These are phyloP conservation scores for Galaxea fascicularis DNA, from an alignment of 92 coral and sea anemone genomes.

Conservation along the genomic window DNA sequence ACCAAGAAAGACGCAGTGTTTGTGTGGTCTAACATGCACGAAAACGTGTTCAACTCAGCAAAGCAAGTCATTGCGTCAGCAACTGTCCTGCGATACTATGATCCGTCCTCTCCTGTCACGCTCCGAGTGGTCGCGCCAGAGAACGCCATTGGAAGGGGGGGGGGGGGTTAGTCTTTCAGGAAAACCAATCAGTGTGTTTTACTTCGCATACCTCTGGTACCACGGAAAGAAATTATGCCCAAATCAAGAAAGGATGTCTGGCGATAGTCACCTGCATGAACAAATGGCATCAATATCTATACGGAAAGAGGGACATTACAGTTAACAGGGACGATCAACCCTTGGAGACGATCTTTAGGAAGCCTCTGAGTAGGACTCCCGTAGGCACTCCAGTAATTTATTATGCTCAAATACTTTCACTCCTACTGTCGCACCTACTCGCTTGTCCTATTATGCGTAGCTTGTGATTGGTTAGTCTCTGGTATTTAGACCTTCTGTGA, in stretches of 20 bases:
- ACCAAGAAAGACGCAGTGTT: constrained; percentile 52
- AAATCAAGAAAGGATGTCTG: constrained; percentile 33
- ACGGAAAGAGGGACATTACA: too few relatives aligned
- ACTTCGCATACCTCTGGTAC: constrained; percentile 32
- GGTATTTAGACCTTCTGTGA: too few relatives aligned
- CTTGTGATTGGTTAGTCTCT: too few relatives aligned
- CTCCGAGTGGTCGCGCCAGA: constrained; percentile 50
- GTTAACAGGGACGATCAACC: too few relatives aligned
- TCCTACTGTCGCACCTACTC: too few relatives aligned
- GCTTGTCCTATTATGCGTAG: too few relatives aligned
- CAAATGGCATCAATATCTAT: constrained; percentile 50
- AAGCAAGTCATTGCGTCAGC: constrained; percentile 22
- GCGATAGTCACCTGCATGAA: constrained; percentile 50
- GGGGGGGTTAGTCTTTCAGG: constrained; percentile 16
- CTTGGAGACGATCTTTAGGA: too few relatives aligned
- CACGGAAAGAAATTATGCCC: constrained; percentile 29
- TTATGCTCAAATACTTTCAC: too few relatives aligned
- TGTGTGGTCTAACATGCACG: constrained; percentile 37
- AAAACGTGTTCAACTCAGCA: constrained; percentile 24
- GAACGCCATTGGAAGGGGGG: constrained; percentile 17
- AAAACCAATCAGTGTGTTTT: constrained; percentile 50
- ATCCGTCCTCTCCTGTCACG: constrained; percentile 27
- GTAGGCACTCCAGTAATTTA: too few relatives aligned
- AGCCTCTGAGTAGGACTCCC: too few relatives aligned
- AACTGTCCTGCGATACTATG: constrained; percentile 39